Percentiles rank a stretch among this genome's conserved stretches.
phyloP scores from a whole-genome alignment of 2,113 vertebrate genomes.

The Bujurquina vittata region DNA sequence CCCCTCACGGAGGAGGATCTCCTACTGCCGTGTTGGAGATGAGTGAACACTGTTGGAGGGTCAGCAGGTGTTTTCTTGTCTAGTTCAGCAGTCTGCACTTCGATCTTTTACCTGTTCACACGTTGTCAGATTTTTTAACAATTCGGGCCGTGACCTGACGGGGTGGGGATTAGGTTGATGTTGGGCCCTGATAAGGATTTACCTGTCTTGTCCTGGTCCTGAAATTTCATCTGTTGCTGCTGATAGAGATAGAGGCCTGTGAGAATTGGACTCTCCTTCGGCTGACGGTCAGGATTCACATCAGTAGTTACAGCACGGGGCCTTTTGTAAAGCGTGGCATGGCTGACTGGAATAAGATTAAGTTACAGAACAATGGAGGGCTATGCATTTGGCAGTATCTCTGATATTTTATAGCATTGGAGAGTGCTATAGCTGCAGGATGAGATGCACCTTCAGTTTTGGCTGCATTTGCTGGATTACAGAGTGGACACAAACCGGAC shows the following conservation, averaged over 20 bases:
- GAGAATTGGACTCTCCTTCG: background rate
- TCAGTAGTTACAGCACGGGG: background rate
- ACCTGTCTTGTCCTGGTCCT: background rate
- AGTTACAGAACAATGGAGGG: background rate
- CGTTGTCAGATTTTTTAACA: background rate
- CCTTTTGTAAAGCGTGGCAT: background rate
- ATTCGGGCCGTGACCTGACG: background rate
- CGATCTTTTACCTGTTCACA: background rate
- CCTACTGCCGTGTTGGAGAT: background rate
- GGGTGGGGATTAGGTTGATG: background rate
- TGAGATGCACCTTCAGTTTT: background rate
- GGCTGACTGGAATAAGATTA: background rate
- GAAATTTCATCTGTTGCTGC: background rate
- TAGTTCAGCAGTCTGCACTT: background rate
- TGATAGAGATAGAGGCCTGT: background rate
- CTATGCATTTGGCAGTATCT: background rate
- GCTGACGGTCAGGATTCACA: background rate
- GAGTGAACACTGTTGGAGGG: background rate
- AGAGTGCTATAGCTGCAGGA: background rate
- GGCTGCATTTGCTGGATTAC: background rate
- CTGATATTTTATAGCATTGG: background rate
- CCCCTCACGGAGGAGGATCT: background rate
- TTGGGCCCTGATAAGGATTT: background rate
- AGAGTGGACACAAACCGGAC: conserved; percentile 14
- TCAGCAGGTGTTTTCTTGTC: background rate